Percentiles rank a stretch among this genome's conserved stretches.
Conservation (phyloP, 2,113 vertebrate genomes). For the Sapajus apella region DNA sequence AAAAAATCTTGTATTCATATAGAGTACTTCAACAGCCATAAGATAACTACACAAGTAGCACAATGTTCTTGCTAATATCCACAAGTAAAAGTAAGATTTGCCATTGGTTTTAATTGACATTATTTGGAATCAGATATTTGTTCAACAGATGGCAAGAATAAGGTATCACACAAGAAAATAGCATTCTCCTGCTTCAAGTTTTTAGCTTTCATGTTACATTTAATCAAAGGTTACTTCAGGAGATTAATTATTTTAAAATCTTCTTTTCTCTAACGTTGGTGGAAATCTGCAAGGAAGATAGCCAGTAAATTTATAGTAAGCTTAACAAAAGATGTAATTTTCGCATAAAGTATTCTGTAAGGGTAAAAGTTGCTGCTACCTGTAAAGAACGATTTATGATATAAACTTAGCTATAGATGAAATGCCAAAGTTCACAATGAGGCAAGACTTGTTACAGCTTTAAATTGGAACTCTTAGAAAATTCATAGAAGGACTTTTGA, state of each 20-base stretch:
- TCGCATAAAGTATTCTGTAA: not conserved
- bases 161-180: conserved; percentile 55
- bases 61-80: conserved; percentile 25
- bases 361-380: not conserved
- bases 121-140: conserved; percentile 68
- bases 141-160: conserved; percentile 69
- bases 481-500: not conserved
- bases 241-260: conserved; percentile 58
- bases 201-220: conserved; percentile 49
- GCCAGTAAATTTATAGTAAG: conserved; percentile 38
- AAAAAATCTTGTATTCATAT: conserved; percentile 8
- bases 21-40: not conserved
- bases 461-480: not conserved
- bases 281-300: conserved; percentile 3
- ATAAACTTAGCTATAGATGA: not conserved
- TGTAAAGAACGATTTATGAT: not conserved
- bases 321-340: conserved; percentile 35
- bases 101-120: conserved; percentile 66
- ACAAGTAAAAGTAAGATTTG: conserved; percentile 59
- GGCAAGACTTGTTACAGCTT: not conserved
- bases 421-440: not conserved
- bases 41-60: not conserved
- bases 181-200: conserved; percentile 48
- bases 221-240: conserved; percentile 53
- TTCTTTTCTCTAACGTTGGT: conserved; percentile 5